Percentiles rank a stretch among this genome's conserved stretches.
phyloP scores from a whole-genome alignment of 2,797 vertebrate genomes.

The Masticophis lateralis region DNA sequence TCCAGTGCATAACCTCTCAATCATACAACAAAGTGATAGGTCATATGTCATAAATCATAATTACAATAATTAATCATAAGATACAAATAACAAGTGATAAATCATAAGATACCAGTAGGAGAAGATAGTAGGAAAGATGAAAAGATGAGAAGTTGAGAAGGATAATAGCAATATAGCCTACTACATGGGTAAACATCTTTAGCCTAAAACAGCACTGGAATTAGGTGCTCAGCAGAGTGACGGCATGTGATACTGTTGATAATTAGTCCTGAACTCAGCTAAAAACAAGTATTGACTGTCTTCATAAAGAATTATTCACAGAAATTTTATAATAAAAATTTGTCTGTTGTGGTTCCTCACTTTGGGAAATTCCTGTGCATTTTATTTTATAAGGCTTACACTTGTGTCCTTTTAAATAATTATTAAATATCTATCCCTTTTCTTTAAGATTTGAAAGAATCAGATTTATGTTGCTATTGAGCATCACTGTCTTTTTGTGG shows the following conservation, averaged over 20 bases:
- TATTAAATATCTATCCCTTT: not conserved
- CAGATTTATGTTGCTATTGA: not conserved
- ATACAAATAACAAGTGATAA: not conserved
- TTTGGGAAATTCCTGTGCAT: not conserved
- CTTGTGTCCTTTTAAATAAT: not conserved
- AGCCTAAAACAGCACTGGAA: not conserved
- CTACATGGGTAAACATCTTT: not conserved
- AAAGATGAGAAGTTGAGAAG: not conserved
- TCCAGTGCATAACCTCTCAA: not conserved
- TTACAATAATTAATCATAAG: not conserved
- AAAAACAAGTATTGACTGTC: not conserved
- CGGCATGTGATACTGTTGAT: not conserved
- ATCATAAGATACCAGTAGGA: not conserved
- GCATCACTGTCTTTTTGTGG: not conserved
- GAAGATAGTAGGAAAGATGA: not conserved
- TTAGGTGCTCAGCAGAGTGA: not conserved
- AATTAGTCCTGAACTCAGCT: not conserved
- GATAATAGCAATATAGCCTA: not conserved
- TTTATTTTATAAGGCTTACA: not conserved
- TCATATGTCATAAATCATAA: not conserved
- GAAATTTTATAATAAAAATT: not conserved
- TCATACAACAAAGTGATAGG: not conserved
- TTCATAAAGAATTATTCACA: slow-evolving; percentile 7
- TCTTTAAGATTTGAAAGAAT: not conserved
- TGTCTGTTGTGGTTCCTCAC: not conserved